Conservation (phyloP, 2,113 vertebrate species). For the Daubentonia madagascariensis region DNA sequence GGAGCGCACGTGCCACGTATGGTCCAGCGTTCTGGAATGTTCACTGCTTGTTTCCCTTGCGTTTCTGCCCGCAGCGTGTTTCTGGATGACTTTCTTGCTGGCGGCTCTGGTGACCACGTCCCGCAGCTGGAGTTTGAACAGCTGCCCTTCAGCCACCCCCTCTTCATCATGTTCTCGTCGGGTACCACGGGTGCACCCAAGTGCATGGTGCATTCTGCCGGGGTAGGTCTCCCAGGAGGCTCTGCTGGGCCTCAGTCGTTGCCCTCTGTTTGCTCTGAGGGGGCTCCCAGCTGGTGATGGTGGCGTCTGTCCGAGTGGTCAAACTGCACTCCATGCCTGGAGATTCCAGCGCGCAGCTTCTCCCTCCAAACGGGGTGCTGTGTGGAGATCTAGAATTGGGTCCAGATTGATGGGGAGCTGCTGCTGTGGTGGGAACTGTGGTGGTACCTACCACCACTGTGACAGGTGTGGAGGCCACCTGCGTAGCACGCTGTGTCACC, state of each 20-base stretch:
- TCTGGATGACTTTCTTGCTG: slow-evolving; percentile 92
- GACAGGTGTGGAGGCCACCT: background rate
- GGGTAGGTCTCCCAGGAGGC: slow-evolving; percentile 85
- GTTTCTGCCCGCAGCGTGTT: slow-evolving; percentile 84
- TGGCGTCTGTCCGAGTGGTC: accelerated
- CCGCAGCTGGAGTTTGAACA: slow-evolving; percentile 99
- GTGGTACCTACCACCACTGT: accelerated
- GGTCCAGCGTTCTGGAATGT: accelerated
- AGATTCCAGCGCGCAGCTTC: accelerated
- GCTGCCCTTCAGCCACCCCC: slow-evolving; percentile 94
- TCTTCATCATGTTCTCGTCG: slow-evolving; percentile 97
- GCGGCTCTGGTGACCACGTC: slow-evolving; percentile 86
- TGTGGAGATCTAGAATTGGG: accelerated
- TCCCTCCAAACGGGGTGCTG: background rate
- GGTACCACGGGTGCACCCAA: slow-evolving; percentile 98
- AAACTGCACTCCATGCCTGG: background rate
- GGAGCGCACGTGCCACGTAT: accelerated
- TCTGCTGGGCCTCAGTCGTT: background rate
- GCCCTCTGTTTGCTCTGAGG: background rate
- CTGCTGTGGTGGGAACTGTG: background rate
- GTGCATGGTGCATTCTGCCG: slow-evolving; percentile 98
- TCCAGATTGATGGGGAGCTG: accelerated
- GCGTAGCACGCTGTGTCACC: accelerated
- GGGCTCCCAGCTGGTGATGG: background rate
- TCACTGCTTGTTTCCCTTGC: background rate